Conservation (phyloP, 2,888 invertebrate genomes). For the Thymelicus lineola region DNA sequence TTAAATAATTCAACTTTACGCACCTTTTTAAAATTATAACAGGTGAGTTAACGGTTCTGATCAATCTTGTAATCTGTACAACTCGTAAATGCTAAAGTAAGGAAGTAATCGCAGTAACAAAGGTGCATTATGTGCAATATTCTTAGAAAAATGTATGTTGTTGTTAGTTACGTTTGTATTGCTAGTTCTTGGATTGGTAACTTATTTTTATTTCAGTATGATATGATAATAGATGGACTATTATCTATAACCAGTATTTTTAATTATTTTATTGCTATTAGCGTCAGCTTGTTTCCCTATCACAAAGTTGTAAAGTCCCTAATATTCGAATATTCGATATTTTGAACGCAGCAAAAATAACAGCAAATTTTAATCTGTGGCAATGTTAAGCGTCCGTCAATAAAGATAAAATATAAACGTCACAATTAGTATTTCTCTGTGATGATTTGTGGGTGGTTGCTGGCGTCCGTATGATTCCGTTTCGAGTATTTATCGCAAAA, state of each 20-base stretch:
- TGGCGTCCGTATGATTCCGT: neutral
- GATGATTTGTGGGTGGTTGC: neutral
- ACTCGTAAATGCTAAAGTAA: no score
- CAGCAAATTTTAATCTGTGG: neutral
- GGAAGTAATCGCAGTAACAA: slow-evolving; percentile 4
- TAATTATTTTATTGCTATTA: no score
- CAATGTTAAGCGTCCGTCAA: slow-evolving; percentile 6
- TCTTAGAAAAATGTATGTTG: slow-evolving; percentile 1
- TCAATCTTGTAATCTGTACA: no score
- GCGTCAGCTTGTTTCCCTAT: no score
- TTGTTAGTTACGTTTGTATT: neutral
- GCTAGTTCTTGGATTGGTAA: neutral
- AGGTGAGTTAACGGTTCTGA: no score
- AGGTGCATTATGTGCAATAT: slow-evolving; percentile 14
- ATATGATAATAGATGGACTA: no score
- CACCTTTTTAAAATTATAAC: no score
- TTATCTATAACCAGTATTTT: no score
- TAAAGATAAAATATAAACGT: neutral
- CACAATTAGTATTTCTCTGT: neutral
- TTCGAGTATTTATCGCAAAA: neutral
- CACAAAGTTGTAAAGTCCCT: no score
- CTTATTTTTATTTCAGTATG: no score
- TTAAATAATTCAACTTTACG: no score
- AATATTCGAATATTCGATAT: no score
- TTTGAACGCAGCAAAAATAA: neutral